A percentile compares a stretch with the other conserved stretches of the same genome.
These are phyloP conservation scores for Platycnemis pennipes DNA, from an alignment of 2,888 invertebrate genomes.

Conservation along the genomic window DNA sequence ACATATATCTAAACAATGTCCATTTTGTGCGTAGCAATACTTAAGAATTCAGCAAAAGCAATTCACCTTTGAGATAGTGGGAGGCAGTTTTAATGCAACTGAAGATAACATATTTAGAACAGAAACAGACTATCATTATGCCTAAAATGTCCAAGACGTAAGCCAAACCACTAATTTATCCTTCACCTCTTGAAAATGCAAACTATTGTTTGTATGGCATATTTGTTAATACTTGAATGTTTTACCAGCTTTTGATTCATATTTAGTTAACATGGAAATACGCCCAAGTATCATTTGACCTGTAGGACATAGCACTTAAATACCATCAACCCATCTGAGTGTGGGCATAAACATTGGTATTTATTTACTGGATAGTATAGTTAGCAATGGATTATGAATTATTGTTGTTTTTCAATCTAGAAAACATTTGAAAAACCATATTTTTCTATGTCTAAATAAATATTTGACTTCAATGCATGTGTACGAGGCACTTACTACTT, in stretches of 20 bases:
- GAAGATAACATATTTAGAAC: background rate
- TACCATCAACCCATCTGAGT: background rate
- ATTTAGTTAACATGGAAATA: background rate
- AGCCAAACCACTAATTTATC: background rate
- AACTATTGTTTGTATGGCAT: background rate
- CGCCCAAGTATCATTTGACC: background rate
- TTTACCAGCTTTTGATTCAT: background rate
- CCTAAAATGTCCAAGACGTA: background rate
- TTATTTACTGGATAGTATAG: background rate
- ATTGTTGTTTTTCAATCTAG: background rate
- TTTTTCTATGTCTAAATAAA: background rate
- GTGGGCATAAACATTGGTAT: background rate
- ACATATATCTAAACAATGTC: background rate
- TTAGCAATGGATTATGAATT: background rate
- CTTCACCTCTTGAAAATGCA: background rate
- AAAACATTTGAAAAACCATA: background rate
- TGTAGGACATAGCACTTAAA: background rate
- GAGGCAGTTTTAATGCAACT: background rate
- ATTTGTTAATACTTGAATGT: background rate
- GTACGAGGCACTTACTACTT: background rate
- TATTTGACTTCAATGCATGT: background rate
- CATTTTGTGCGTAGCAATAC: background rate
- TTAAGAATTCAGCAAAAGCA: background rate
- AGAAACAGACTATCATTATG: too few species aligned
- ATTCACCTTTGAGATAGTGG: background rate